Evolutionary conservation across 35 echinoderm and acorn worm genomes (phyloP), one percentile per base, ranked within the genome.

Genomic region (Anneissia japonica): DNA sequence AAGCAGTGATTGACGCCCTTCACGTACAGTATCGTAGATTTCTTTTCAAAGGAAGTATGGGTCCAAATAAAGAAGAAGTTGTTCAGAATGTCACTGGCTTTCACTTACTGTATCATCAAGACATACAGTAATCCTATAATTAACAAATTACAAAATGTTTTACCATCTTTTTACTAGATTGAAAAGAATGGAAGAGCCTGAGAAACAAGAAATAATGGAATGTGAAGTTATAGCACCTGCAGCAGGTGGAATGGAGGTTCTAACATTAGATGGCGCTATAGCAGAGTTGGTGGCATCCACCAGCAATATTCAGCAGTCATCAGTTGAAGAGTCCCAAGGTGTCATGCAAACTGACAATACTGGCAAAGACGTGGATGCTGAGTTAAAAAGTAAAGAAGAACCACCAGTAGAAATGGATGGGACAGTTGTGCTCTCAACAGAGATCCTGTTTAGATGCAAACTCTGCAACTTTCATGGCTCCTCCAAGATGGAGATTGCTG

Each of bases 401-500:
- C 4, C 4, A 6, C 40, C 40, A 43, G 40, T 4, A 6, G 40
- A 43, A 43, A 14, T 43, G 4, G 40, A 43, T 43, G 40, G 14
- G 14, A 4, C 40, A 43, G 40, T 6, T 43, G 40, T 6, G 26
- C 51, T 64, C 51, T 64, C 32, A 5, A 55, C 36, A 19, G 84
- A 87, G 74, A 82, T 93, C 32, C 81, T 89, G 33, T 93, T 93
- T 46, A 51, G 91, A 23, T 93, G 91, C 73, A 93, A 93, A 30
- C 82, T 93, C 30, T 93, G 91, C 31, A 86, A 93, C n/a, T 93
- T 55, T 36, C 88, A 82, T 26, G 91, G 91, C 34, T 39, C 36
- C 28, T 77, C 73, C 30, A 93, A 93, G 64, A 45, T 83, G 23
- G 91, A 93, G 73, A 93, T 93, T 80, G 91, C 91, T 12, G 80